Percentiles rank a stretch among this genome's conserved stretches.
Evolutionary conservation across 2,888 invertebrate genomes (phyloP).

Genomic region (Conistra vaccinii): DNA sequence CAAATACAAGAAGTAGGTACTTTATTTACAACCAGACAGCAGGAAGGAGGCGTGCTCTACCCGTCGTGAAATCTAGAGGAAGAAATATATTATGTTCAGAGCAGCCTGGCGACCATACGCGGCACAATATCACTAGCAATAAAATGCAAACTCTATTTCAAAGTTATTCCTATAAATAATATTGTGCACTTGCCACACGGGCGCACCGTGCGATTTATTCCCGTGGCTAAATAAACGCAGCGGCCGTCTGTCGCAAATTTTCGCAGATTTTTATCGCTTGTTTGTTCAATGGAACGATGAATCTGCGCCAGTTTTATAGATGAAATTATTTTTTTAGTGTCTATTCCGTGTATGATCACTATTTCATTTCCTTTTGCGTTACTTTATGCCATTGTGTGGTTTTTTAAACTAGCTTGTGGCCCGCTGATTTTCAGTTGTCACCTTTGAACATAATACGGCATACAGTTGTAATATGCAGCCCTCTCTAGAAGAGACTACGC

Average conservation of each 20-base stretch:
- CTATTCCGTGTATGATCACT: slow-evolving; percentile 2
- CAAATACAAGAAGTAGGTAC: slow-evolving; percentile 3
- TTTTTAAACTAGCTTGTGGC: background rate
- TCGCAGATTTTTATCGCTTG: slow-evolving; percentile 50
- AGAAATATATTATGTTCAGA: slow-evolving; percentile 13
- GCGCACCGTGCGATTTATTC: slow-evolving; percentile 51
- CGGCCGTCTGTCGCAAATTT: slow-evolving; percentile 48
- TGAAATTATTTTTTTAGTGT: slow-evolving; percentile 27
- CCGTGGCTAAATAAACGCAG: slow-evolving; percentile 43
- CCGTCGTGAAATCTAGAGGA: slow-evolving; percentile 2
- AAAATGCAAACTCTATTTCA: slow-evolving; percentile 41
- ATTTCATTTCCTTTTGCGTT: slow-evolving; percentile 4
- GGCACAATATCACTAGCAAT: slow-evolving; percentile 29
- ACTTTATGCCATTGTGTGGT: background rate
- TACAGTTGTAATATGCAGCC: background rate
- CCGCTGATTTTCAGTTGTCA: background rate
- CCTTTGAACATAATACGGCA: background rate
- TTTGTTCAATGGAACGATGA: slow-evolving; percentile 56
- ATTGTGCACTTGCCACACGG: slow-evolving; percentile 41
- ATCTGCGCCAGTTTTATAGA: slow-evolving; percentile 21
- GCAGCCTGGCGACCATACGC: background rate
- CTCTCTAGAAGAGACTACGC: too few relatives aligned
- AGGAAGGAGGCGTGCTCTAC: slow-evolving; percentile 15
- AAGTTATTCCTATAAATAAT: slow-evolving; percentile 53
- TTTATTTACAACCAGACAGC: background rate